phyloP scores from a whole-genome alignment of 2,797 vertebrate species.

The Vultur gryphus region DNA sequence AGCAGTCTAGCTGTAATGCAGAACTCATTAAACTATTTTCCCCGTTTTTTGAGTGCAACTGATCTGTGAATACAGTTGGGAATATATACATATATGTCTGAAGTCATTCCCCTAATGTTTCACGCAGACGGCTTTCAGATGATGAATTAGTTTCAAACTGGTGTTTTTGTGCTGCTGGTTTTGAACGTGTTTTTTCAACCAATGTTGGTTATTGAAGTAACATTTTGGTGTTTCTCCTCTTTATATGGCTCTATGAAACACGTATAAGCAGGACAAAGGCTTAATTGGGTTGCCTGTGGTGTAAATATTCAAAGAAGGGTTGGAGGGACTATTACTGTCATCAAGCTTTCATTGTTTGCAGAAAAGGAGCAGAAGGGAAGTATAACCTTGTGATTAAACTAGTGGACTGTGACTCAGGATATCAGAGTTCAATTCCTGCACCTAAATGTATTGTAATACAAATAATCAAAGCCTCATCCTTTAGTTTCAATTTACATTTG shows the following conservation, averaged over 20 bases:
- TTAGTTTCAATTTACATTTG: neutral
- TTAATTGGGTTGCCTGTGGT: neutral
- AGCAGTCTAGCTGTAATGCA: neutral
- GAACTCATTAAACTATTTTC: neutral
- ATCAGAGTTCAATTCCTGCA: neutral
- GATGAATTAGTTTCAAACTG: neutral
- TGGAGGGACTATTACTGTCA: neutral
- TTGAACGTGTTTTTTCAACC: neutral
- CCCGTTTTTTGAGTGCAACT: neutral
- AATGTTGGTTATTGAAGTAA: neutral
- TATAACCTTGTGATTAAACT: slow-evolving; percentile 24
- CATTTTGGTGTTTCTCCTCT: neutral
- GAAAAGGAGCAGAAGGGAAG: neutral
- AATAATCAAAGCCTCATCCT: neutral
- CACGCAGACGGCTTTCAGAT: neutral
- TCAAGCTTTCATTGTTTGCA: neutral
- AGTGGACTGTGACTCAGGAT: slow-evolving; percentile 2
- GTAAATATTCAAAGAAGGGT: neutral
- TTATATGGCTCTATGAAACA: neutral
- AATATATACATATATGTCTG: neutral
- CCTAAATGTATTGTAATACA: neutral
- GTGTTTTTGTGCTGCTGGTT: neutral
- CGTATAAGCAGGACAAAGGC: neutral
- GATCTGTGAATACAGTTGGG: neutral
- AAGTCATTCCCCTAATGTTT: neutral